Percentiles rank a stretch among this genome's conserved stretches.
Evolutionary conservation across 2,888 invertebrate genomes (phyloP).

Genomic region (Phengaris arion): DNA sequence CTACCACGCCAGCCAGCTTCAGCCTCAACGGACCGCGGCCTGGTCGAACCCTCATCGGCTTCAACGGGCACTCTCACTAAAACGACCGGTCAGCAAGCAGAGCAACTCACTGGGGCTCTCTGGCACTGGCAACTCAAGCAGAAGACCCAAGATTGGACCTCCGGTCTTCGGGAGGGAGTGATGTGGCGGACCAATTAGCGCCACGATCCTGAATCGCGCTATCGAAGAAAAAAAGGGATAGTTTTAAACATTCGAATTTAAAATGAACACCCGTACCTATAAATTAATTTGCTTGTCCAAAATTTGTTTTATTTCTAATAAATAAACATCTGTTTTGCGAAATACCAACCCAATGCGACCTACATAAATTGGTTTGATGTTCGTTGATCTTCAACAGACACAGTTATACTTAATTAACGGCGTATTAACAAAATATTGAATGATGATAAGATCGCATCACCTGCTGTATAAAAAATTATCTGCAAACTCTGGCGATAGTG

Average conservation of each 20-base stretch:
- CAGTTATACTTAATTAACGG: conserved; percentile 60
- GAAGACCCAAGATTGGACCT: no score
- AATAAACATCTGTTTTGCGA: conserved; percentile 1
- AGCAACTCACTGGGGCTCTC: no score
- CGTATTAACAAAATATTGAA: conserved; percentile 52
- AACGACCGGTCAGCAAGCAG: no score
- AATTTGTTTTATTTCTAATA: neutral
- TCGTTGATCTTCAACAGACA: neutral
- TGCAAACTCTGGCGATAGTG: conserved; percentile 62
- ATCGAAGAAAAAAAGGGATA: no score
- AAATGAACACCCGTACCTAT: neutral
- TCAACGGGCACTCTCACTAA: no score
- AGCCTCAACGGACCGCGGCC: no score
- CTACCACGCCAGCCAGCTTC: no score
- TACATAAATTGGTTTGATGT: conserved; percentile 5
- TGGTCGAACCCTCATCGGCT: no score
- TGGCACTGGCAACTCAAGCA: no score
- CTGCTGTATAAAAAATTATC: conserved; percentile 68
- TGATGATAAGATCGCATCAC: conserved; percentile 63
- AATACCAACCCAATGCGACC: neutral
- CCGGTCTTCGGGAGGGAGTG: no score
- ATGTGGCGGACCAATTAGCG: no score
- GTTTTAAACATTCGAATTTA: neutral
- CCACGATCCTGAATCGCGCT: no score
- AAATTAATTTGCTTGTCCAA: neutral